A percentile compares a stretch with the other conserved stretches of the same genome.
Conservation (phyloP, 2,113 vertebrate genomes). For the Hippocampus mohnikei region DNA sequence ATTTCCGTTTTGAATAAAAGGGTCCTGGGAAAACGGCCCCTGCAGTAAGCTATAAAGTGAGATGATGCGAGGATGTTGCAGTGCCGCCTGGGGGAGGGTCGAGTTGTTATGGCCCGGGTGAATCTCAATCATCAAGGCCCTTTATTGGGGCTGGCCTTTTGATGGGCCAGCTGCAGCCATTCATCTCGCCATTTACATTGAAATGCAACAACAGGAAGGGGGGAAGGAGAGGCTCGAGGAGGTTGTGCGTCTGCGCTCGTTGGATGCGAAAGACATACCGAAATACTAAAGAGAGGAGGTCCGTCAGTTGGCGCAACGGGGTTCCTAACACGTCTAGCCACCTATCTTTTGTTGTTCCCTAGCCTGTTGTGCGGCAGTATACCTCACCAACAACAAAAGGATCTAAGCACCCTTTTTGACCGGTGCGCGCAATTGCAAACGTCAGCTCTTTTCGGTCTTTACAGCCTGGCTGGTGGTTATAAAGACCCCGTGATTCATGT, state of each 20-base stretch:
- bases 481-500: conserved; percentile 45
- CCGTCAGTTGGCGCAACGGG: conserved; percentile 29
- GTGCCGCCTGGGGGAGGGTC: conserved; percentile 57
- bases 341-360: conserved; percentile 58
- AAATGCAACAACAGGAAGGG: conserved; percentile 78
- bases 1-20: neutral
- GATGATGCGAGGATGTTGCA: conserved; percentile 39
- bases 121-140: conserved; percentile 75
- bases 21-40: neutral
- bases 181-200: conserved; percentile 78
- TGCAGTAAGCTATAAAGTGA: conserved; percentile 30
- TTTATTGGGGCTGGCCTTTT: conserved; percentile 74
- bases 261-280: conserved; percentile 69
- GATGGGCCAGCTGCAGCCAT: conserved; percentile 81
- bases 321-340: conserved; percentile 39
- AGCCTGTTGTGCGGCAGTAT: conserved; percentile 54
- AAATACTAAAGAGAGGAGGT: conserved; percentile 68
- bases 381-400: conserved; percentile 60
- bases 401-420: conserved; percentile 68
- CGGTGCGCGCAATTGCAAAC: conserved; percentile 39
- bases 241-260: conserved; percentile 53
- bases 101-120: conserved; percentile 61
- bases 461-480: conserved; percentile 43
- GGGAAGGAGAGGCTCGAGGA: conserved; percentile 56
- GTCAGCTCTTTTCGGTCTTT: conserved; percentile 61